These are phyloP conservation scores for Bombycilla garrulus DNA, from an alignment of 2,113 vertebrate genomes.

Conservation along the genomic window DNA sequence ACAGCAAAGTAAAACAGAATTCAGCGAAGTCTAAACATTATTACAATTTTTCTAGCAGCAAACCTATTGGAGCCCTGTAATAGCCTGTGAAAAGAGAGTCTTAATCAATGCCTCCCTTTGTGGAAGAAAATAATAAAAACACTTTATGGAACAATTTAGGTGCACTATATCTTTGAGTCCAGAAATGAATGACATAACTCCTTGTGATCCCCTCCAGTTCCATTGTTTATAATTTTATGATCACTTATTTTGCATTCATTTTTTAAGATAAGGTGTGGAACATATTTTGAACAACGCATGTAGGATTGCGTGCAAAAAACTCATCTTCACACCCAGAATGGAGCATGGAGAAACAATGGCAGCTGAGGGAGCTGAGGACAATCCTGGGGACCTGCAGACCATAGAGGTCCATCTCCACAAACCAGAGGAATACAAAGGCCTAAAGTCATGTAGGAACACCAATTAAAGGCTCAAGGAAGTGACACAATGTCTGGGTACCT, in stretches of 20 bases:
- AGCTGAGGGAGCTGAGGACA: background rate
- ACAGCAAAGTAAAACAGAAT: background rate
- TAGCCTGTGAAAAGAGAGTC: background rate
- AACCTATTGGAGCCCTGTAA: background rate
- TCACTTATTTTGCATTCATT: background rate
- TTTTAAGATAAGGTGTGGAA: background rate
- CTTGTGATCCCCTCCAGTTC: background rate
- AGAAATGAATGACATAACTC: background rate
- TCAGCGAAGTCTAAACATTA: background rate
- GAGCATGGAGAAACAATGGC: background rate
- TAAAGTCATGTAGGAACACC: background rate
- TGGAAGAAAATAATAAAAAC: background rate
- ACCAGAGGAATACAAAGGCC: background rate
- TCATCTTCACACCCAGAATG: background rate
- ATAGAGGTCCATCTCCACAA: background rate
- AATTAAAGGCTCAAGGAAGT: background rate
- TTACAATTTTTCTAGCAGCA: background rate
- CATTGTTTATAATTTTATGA: background rate
- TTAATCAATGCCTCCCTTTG: background rate
- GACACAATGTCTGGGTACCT: background rate
- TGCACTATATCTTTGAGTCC: background rate
- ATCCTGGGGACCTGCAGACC: background rate
- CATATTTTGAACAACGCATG: background rate
- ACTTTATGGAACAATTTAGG: background rate
- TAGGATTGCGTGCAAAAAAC: background rate